Base-by-base conservation (phyloP, 2,888 invertebrate species). In the Synergus laeviventris region DNA sequence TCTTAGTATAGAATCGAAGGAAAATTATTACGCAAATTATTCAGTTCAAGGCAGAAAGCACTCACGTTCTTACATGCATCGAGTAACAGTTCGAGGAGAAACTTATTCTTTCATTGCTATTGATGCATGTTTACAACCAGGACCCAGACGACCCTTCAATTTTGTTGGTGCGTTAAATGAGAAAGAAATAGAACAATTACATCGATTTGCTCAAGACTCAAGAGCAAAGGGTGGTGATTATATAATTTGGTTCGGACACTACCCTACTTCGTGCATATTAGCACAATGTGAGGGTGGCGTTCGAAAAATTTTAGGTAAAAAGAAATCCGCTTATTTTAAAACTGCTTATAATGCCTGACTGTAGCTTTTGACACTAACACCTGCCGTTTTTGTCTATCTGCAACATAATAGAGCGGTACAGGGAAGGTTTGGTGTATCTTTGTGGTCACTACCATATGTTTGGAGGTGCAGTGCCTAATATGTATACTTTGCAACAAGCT, bases 381-480 rank as follows among this genome's bases (percentile, higher is more conserved):
- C 31, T 31, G 31, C 31, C 31, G 31, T 31, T 31, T 31, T 31
- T 31, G 31, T 31, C 31, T 31, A 31, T 31, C 5, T 31, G 5
- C 7, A 31, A 31, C 4, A 31, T 95, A 49, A 93, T 94, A 82
- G 94, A 94, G 16, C 92, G 92, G 79, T 92, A 93, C 81, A 91
- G 91, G 62, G 93, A 92, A 74, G 94, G 95, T 73, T 92, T 95
- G 85, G 96, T 93, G 0, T 98, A 97, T 91, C 91, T 98, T 31
- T 97, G 97, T 91, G 98, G 98, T 0, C 98, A 98, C 92, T 93
- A 97, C 84, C 98, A 98, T 91, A 95, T 95, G 1, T 92, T 97
- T 87, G 96, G 94, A 60, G 97, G 96, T 7, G 86, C 95, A 8
- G 94, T 97, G 1, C 94, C 95, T 9, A 92, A 94, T 82, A 97